Evolutionary conservation across 2,888 invertebrate genomes (phyloP).

Genomic region (Diarsia dahlii): DNA sequence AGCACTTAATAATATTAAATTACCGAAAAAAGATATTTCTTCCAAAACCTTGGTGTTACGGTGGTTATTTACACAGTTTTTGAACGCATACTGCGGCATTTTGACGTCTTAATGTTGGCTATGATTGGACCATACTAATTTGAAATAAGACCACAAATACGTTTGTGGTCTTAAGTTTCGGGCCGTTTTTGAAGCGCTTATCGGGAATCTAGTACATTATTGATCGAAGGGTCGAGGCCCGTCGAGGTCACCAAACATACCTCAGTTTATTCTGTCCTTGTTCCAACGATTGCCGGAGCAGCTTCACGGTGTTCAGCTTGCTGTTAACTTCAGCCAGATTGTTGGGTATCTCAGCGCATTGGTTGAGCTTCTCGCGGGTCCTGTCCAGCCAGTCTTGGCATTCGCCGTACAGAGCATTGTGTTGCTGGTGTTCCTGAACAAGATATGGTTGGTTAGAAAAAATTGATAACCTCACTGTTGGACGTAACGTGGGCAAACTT

Average conservation of each 20-base stretch:
- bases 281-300: slow-evolving; percentile 97
- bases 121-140: too few species aligned
- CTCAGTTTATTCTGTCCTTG: slow-evolving; percentile 94
- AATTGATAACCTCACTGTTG: not conserved
- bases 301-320: slow-evolving; percentile 96
- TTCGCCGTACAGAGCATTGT: slow-evolving; percentile 97
- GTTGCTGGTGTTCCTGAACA: slow-evolving; percentile 97
- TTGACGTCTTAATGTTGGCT: too few species aligned
- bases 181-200: too few species aligned
- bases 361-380: slow-evolving; percentile 95
- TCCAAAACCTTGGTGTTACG: too few species aligned
- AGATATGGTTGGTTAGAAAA: not conserved
- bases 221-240: too few species aligned
- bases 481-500: not conserved
- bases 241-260: not conserved
- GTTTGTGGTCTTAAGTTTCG: too few species aligned
- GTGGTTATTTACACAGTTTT: too few species aligned
- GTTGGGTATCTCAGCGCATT: slow-evolving; percentile 95
- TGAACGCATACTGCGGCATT: too few species aligned
- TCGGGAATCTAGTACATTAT: too few species aligned
- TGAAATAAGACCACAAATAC: too few species aligned
- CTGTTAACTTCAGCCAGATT: slow-evolving; percentile 96
- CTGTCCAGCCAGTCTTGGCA: slow-evolving; percentile 98
- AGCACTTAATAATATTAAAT: too few species aligned
- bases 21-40: too few species aligned